phyloP scores from a whole-genome alignment of 2,113 vertebrate species.

The Platycercus adscitus region DNA sequence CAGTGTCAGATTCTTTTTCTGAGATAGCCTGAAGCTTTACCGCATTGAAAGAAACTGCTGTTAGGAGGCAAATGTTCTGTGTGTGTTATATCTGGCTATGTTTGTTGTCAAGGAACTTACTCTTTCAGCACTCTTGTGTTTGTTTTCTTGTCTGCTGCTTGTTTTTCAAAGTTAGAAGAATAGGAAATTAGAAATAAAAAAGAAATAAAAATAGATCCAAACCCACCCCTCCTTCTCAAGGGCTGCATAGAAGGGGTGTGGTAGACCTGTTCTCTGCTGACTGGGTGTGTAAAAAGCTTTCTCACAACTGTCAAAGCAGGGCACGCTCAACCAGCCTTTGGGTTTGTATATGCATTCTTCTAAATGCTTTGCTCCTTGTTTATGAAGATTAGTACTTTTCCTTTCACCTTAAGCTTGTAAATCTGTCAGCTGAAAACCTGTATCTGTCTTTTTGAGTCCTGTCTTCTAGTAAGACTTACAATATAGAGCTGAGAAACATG shows the following conservation, averaged over 20 bases:
- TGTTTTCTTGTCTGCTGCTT: background rate
- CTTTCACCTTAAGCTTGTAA: background rate
- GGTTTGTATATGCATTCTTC: background rate
- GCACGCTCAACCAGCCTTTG: background rate
- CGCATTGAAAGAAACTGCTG: background rate
- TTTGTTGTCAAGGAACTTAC: background rate
- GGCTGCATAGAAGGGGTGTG: background rate
- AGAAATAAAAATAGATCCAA: background rate
- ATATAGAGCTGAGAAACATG: background rate
- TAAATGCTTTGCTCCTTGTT: background rate
- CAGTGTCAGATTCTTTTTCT: background rate
- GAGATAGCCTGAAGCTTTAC: background rate
- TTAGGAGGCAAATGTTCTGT: background rate
- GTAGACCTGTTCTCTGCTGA: background rate
- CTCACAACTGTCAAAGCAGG: background rate
- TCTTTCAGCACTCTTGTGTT: background rate
- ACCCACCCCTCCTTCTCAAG: background rate
- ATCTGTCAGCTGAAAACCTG: background rate
- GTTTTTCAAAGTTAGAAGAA: background rate
- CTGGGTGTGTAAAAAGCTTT: background rate
- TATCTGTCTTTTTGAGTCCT: background rate
- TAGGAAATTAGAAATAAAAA: background rate
- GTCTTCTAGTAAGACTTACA: background rate
- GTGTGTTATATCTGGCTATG: background rate
- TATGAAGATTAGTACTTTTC: background rate